Percentiles rank a stretch among this genome's conserved stretches.
Evolutionary conservation across 2,797 vertebrate species (phyloP).

Genomic region (Paguma larvata): DNA sequence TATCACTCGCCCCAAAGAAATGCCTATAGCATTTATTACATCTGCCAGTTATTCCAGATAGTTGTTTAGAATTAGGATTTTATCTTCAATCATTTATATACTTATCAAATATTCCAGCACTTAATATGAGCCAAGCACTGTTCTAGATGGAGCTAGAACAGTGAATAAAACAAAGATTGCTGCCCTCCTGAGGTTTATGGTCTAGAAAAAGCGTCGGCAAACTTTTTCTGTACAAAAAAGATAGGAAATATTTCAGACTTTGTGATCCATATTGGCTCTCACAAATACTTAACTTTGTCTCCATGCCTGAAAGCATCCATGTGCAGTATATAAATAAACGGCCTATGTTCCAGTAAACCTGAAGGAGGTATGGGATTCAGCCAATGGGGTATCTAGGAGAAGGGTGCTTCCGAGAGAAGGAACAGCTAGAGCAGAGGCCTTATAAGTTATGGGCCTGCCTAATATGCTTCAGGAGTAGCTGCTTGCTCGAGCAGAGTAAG

Average conservation of each 20-base stretch:
- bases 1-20: slow-evolving; percentile 27
- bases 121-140: neutral
- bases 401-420: neutral
- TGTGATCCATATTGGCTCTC: neutral
- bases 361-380: neutral
- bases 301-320: slow-evolving; percentile 7
- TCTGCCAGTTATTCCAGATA: neutral
- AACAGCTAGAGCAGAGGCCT: neutral
- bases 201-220: neutral
- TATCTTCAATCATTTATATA: slow-evolving; percentile 53
- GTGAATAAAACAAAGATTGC: neutral
- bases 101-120: neutral
- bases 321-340: slow-evolving; percentile 25
- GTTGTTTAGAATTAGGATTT: slow-evolving; percentile 17
- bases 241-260: neutral
- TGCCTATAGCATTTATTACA: neutral
- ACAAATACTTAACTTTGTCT: slow-evolving; percentile 36
- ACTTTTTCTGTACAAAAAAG: slow-evolving; percentile 29
- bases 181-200: neutral
- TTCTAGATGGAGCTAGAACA: neutral
- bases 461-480: neutral
- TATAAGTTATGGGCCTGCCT: neutral
- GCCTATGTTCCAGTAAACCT: neutral
- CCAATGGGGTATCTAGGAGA: neutral
- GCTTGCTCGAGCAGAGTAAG: neutral